Conservation (phyloP, 2,113 vertebrate genomes). For the Illadopsis cleaveri region DNA sequence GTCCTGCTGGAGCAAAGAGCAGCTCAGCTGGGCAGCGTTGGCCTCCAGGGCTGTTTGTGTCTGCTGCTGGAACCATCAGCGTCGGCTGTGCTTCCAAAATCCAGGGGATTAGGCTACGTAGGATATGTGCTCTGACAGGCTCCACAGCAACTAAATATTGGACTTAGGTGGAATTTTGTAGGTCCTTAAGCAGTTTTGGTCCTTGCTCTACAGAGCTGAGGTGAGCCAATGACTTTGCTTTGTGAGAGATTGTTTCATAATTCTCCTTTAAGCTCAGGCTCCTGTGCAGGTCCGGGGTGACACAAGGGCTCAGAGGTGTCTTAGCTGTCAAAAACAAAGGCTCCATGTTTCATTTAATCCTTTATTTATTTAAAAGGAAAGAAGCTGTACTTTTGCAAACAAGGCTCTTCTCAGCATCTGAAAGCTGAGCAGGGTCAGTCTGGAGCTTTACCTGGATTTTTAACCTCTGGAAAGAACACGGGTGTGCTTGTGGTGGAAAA, state of each 20-base stretch:
- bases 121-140: not conserved
- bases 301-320: not conserved
- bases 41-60: not conserved
- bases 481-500: not conserved
- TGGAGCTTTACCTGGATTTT: not conserved
- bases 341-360: not conserved
- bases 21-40: not conserved
- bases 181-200: not conserved
- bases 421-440: not conserved
- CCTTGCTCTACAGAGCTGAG: not conserved
- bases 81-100: accelerated
- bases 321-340: not conserved
- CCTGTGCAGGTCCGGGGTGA: not conserved
- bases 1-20: not conserved
- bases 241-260: not conserved
- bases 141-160: not conserved
- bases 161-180: not conserved
- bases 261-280: not conserved
- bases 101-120: accelerated
- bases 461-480: not conserved
- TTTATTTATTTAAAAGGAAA: not conserved
- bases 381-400: not conserved
- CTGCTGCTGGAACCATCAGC: not conserved
- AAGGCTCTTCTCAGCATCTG: not conserved
- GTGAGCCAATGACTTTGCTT: not conserved